Evolutionary conservation across 2,888 invertebrate genomes (phyloP).

Genomic region (Dorcus hopei): DNA sequence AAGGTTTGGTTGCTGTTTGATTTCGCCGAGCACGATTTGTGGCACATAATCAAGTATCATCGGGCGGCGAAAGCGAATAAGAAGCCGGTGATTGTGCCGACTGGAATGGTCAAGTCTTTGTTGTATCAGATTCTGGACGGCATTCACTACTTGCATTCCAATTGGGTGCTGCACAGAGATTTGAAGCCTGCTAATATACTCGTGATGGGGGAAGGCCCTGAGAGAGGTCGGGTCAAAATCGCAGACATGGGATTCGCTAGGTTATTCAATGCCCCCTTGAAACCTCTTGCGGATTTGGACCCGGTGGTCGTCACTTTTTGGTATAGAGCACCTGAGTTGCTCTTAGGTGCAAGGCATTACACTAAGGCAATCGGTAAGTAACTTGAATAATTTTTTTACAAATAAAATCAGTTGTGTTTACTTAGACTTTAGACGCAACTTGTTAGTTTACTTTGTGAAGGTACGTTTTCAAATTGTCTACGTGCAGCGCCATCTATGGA

Average conservation of each 20-base stretch:
- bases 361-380: conserved; percentile 90
- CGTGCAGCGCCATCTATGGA: no score
- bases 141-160: conserved; percentile 97
- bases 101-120: conserved; percentile 96
- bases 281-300: conserved; percentile 96
- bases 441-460: no score
- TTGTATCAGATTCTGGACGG: conserved; percentile 98
- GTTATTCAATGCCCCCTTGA: conserved; percentile 94
- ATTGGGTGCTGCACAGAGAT: conserved; percentile 98
- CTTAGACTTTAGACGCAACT: no score
- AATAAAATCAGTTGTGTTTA: no score
- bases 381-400: background rate
- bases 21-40: conserved; percentile 98
- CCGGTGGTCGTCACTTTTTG: conserved; percentile 99
- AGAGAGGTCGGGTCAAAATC: conserved; percentile 95
- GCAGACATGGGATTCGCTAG: conserved; percentile 99
- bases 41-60: conserved; percentile 99
- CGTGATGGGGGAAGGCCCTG: conserved; percentile 98
- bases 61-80: conserved; percentile 96
- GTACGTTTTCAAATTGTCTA: no score
- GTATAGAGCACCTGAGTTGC: conserved; percentile 96
- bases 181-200: conserved; percentile 98
- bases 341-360: conserved; percentile 93
- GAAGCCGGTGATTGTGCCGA: conserved; percentile 92
- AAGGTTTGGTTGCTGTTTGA: conserved; percentile 98